Evolutionary conservation across 2,113 vertebrate genomes (phyloP), one percentile per base, ranked within the genome.

Genomic region (Globicephala melas): DNA sequence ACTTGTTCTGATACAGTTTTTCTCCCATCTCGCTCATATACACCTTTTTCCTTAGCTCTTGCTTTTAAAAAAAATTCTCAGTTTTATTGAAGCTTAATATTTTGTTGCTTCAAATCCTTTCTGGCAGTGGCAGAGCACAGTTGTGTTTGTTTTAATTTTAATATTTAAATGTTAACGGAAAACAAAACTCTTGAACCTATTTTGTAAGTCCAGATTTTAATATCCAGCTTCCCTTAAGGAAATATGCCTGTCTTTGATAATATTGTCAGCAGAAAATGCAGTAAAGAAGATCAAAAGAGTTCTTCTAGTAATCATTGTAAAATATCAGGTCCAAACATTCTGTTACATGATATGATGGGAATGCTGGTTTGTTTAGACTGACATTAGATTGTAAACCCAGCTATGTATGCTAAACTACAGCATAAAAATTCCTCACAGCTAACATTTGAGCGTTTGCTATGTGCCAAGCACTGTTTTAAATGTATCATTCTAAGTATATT

Each of bases 161-260:
- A 62, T 67, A 41, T 83, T 87, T 11, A 84, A 67, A 38, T 92
- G 23, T 71, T 82, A 91, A 81, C 15, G 3, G 70, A 92, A 94
- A 97, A 84, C 31, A 76, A 85, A 77, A 68, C 84, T 96, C 60
- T 96, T 81, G 23, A 89, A n/a, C 67, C 36, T 95, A 8, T 83
- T 95, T 68, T 88, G 11, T 79, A 91, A 86, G 80, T 89, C 67
- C 58, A 85, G 60, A 85, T 93, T 95, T 95, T 96, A 86, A 89
- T 95, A 41, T 67, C 13, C 41, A 80, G 26, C 44, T 91, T 86
- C n/a, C 41, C 50, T 88, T 81, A 81, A 95, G 95, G 74, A 96
- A 50, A 76, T 91, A 70, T 84, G 36, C 36, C 60, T 94, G 33
- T 82, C 62, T 94, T 87, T 93, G 53, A 67, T 91, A 95, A 79